These are phyloP conservation scores for Zaprionus bogoriensis DNA, from an alignment of 2,888 invertebrate genomes.

Conservation along the genomic window DNA sequence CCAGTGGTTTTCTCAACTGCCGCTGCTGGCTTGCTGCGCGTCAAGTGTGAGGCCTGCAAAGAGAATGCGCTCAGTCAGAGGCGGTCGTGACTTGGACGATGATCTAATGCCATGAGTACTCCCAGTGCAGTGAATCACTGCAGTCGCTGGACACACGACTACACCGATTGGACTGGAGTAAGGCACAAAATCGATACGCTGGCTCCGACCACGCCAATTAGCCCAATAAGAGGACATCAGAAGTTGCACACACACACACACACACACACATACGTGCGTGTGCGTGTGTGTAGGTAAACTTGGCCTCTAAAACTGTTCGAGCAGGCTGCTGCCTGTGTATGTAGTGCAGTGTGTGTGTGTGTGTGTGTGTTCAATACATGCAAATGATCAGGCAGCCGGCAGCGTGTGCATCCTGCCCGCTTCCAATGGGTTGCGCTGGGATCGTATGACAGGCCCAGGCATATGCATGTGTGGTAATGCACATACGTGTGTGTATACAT, in stretches of 20 bases:
- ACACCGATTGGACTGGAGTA: constrained; percentile 14
- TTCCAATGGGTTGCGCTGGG: too few species aligned
- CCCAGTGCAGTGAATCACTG: constrained; percentile 20
- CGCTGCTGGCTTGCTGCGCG: constrained; percentile 53
- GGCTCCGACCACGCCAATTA: constrained; percentile 28
- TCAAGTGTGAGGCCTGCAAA: constrained; percentile 33
- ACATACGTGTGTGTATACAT: background rate
- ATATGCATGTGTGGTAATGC: constrained; percentile 7
- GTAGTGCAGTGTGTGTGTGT: too few species aligned
- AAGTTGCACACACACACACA: constrained; percentile 6
- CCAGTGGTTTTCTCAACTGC: constrained; percentile 49
- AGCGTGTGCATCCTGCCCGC: too few species aligned
- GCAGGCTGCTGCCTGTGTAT: too few species aligned
- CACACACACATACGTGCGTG: background rate
- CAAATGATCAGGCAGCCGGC: too few species aligned
- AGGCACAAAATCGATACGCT: constrained; percentile 25
- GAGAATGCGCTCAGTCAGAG: background rate
- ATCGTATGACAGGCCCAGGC: background rate
- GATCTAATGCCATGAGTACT: constrained; percentile 44
- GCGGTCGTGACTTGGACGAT: constrained; percentile 18
- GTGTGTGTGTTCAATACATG: too few species aligned
- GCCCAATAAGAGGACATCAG: constrained; percentile 26
- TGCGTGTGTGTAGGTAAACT: constrained; percentile 65
- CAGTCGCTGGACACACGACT: background rate
- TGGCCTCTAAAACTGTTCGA: constrained; percentile 67